Evolutionary conservation across 2,888 invertebrate species (phyloP).

Genomic region (Drosophila nigricruria): DNA sequence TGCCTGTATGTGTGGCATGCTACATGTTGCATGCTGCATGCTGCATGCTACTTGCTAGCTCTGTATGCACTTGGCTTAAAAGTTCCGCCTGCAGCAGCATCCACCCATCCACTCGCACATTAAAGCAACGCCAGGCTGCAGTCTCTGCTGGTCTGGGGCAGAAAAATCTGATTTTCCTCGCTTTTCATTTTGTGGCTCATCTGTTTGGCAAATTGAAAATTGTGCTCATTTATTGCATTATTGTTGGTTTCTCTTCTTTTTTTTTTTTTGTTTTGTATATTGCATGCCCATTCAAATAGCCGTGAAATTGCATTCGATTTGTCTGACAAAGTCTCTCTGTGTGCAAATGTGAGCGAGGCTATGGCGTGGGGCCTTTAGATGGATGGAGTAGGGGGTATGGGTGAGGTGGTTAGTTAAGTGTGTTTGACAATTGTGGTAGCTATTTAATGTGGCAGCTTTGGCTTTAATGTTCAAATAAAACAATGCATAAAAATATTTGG

Average conservation of each 20-base stretch:
- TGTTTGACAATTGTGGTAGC: conserved; percentile 20
- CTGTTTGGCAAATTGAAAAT: conserved; percentile 75
- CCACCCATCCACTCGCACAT: conserved; percentile 12
- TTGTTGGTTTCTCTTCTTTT: conserved; percentile 20
- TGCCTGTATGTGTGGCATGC: conserved; percentile 29
- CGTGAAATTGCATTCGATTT: conserved; percentile 76
- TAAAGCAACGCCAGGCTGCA: neutral
- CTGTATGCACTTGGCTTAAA: conserved; percentile 64
- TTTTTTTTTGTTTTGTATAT: conserved; percentile 28
- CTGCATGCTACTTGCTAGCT: conserved; percentile 3
- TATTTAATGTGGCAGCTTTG: neutral
- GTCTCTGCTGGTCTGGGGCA: neutral
- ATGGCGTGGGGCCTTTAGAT: neutral
- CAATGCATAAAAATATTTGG: neutral
- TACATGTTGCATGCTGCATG: conserved; percentile 58
- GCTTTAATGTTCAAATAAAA: neutral
- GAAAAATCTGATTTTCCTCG: conserved; percentile 20
- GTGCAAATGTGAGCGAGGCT: neutral
- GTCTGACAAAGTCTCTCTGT: conserved; percentile 42
- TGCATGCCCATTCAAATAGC: conserved; percentile 66
- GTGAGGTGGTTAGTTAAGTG: neutral
- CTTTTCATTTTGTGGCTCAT: conserved; percentile 69
- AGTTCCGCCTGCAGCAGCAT: conserved; percentile 12
- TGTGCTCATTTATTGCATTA: conserved; percentile 76
- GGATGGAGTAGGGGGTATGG: neutral